A percentile compares a stretch with the other conserved stretches of the same genome.
Conservation (phyloP, 1,140 invertebrate genomes). For the Gonatopus flavifemur region DNA sequence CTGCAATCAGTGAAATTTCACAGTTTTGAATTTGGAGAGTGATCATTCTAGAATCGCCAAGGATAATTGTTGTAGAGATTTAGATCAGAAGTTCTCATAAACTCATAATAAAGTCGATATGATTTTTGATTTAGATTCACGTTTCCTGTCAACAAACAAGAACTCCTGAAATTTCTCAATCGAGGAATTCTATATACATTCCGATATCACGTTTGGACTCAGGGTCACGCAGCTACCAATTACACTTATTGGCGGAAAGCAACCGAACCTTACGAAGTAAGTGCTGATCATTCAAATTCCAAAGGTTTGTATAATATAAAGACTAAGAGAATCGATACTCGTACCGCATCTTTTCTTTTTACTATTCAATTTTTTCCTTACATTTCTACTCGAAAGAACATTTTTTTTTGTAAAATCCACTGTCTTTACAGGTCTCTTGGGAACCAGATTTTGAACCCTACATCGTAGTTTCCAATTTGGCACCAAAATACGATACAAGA, state of each 20-base stretch:
- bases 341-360: too few species aligned
- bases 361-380: background rate
- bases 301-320: too few species aligned
- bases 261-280: slow-evolving; percentile 78
- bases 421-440: slow-evolving; percentile 73
- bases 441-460: slow-evolving; percentile 92
- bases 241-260: slow-evolving; percentile 81
- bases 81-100: too few species aligned
- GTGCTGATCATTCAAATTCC: slow-evolving; percentile 5
- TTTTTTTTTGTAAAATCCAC: background rate
- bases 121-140: slow-evolving; percentile 57
- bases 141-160: slow-evolving; percentile 79
- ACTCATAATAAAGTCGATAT: slow-evolving; percentile 2
- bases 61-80: too few species aligned
- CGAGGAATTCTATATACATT: slow-evolving; percentile 79
- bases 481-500: slow-evolving; percentile 81
- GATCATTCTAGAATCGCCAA: too few species aligned
- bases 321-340: too few species aligned
- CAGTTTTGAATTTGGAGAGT: too few species aligned
- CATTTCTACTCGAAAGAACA: slow-evolving; percentile 1
- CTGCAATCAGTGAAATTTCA: too few species aligned
- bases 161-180: slow-evolving; percentile 76
- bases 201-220: slow-evolving; percentile 77
- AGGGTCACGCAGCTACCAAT: slow-evolving; percentile 87
- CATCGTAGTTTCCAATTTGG: slow-evolving; percentile 76